A percentile compares a stretch with the other conserved stretches of the same genome.
phyloP scores from a whole-genome alignment of 2,888 invertebrate species.

The Drosophila neotestacea region DNA sequence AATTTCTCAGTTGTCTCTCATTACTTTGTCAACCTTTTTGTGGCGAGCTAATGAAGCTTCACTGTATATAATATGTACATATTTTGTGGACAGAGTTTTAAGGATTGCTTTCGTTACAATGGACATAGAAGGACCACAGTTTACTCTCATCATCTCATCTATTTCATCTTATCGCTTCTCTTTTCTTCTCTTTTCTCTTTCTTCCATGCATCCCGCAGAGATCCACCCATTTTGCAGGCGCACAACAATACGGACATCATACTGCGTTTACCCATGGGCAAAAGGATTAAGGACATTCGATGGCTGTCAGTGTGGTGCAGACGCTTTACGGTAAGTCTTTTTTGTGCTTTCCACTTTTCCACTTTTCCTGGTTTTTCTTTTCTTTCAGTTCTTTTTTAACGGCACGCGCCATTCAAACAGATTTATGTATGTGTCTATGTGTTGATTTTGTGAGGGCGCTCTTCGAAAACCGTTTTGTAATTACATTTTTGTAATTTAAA shows the following conservation, averaged over 20 bases:
- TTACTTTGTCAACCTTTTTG: not conserved
- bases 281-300: conserved; percentile 93
- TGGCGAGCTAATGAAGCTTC: not conserved
- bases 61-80: conserved; percentile 1
- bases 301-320: conserved; percentile 97
- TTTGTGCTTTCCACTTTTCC: conserved; percentile 10
- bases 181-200: conserved; percentile 14
- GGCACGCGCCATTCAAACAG: conserved; percentile 68
- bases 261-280: conserved; percentile 92
- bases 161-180: conserved; percentile 9
- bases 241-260: conserved; percentile 93
- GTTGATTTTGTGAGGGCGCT: conserved; percentile 30
- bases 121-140: conserved; percentile 24
- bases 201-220: conserved; percentile 87
- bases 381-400: conserved; percentile 30
- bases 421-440: conserved; percentile 49
- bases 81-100: conserved; percentile 29
- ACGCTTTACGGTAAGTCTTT: conserved; percentile 92
- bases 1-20: too few relatives aligned
- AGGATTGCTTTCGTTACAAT: conserved; percentile 33
- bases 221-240: conserved; percentile 91
- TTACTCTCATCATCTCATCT: conserved; percentile 10
- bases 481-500: conserved; percentile 72
- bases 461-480: conserved; percentile 61
- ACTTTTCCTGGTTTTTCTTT: conserved; percentile 22